These are phyloP conservation scores for Anodontia alba DNA, from an alignment of 2,888 invertebrate species.

Conservation along the genomic window DNA sequence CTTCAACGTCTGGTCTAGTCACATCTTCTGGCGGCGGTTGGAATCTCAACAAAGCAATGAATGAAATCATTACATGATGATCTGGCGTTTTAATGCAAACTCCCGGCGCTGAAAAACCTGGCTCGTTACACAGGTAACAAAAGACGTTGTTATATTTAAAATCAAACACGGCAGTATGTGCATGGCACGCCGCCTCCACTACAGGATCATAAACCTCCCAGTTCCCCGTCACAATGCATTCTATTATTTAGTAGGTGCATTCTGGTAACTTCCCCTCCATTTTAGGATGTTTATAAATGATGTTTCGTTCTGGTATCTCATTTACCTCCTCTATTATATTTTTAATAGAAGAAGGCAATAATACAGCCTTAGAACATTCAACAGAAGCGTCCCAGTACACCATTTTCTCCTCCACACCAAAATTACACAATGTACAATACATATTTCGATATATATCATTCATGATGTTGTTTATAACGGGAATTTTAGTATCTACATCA, in stretches of 20 bases:
- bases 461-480: neutral
- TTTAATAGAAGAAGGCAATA: neutral
- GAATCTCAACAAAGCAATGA: neutral
- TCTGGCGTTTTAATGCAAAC: neutral
- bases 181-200: conserved; percentile 8
- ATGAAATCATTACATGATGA: neutral
- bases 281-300: neutral
- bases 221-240: neutral
- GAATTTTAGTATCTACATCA: neutral
- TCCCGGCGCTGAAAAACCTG: neutral
- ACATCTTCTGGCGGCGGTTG: too few species aligned
- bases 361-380: neutral
- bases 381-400: neutral
- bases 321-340: neutral
- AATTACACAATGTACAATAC: neutral
- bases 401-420: neutral
- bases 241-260: neutral
- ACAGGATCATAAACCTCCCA: conserved; percentile 9
- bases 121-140: conserved; percentile 1
- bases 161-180: neutral
- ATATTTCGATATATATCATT: neutral
- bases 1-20: too few species aligned
- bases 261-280: neutral
- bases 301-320: neutral
- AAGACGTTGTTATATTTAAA: conserved; percentile 3